These are phyloP conservation scores for Donacobius atricapilla DNA, from an alignment of 2,113 vertebrate species.

Conservation along the genomic window DNA sequence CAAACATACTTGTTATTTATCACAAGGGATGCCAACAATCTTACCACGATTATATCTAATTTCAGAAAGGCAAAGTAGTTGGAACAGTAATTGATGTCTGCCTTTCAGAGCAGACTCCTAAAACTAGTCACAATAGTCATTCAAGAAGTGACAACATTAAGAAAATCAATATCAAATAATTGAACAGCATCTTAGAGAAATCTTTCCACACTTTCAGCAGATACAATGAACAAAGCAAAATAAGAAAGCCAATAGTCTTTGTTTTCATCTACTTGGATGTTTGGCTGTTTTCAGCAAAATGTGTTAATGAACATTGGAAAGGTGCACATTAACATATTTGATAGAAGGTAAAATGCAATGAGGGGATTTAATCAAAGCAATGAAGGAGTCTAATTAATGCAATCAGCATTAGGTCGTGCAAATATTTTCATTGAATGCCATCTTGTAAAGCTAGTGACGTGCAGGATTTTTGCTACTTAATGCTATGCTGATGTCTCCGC, in stretches of 20 bases:
- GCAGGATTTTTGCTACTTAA: conserved; percentile 45
- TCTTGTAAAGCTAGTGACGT: conserved; percentile 80
- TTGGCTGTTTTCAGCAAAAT: conserved; percentile 67
- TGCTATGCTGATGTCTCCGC: neutral
- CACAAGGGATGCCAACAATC: conserved; percentile 21
- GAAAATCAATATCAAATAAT: conserved; percentile 41
- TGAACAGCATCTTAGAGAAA: conserved; percentile 5
- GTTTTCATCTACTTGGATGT: conserved; percentile 54
- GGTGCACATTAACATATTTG: conserved; percentile 74
- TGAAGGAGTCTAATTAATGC: conserved; percentile 78
- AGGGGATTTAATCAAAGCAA: conserved; percentile 79
- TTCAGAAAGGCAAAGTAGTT: conserved; percentile 30
- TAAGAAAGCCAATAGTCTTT: conserved; percentile 44
- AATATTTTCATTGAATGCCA: conserved; percentile 82
- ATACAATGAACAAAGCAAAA: conserved; percentile 61
- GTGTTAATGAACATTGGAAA: conserved; percentile 71
- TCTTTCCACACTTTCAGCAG: conserved; percentile 21
- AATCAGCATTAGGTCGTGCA: conserved; percentile 82
- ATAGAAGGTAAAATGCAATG: conserved; percentile 75
- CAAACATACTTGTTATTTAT: conserved; percentile 32
- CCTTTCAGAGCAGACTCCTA: neutral
- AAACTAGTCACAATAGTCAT: neutral
- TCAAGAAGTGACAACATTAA: conserved; percentile 24
- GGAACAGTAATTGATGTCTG: neutral
- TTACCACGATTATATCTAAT: conserved; percentile 24